Conservation (phyloP, 2,797 vertebrate species). For the Rhodeus uyekii region DNA sequence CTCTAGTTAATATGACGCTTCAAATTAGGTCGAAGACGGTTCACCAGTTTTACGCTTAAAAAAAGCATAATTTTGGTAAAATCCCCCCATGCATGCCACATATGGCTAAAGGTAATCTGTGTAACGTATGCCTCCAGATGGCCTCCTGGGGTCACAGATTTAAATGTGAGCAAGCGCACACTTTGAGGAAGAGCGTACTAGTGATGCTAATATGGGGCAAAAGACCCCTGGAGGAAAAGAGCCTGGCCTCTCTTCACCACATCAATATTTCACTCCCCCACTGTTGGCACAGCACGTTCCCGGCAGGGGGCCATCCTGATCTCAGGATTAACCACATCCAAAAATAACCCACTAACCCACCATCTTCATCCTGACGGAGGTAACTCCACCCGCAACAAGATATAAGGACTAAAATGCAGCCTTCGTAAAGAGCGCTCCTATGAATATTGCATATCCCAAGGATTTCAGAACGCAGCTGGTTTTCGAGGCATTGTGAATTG, state of each 20-base stretch:
- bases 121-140: slow-evolving; percentile 30
- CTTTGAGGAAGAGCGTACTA: slow-evolving; percentile 20
- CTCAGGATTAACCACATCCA: slow-evolving; percentile 56
- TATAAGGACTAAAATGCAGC: slow-evolving; percentile 3
- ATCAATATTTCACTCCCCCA: slow-evolving; percentile 61
- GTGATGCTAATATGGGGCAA: slow-evolving; percentile 57
- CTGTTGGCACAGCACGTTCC: slow-evolving; percentile 52
- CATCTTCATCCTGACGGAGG: slow-evolving; percentile 17
- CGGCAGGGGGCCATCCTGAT: slow-evolving; percentile 52
- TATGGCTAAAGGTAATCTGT: slow-evolving; percentile 6
- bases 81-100: background rate
- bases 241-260: slow-evolving; percentile 49
- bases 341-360: slow-evolving; percentile 55
- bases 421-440: slow-evolving; percentile 16
- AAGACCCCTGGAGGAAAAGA: slow-evolving; percentile 52
- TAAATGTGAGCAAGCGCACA: slow-evolving; percentile 38
- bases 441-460: slow-evolving; percentile 30
- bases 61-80: slow-evolving; percentile 15
- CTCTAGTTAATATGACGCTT: background rate
- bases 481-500: background rate
- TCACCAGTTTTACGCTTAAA: no score
- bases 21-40: background rate
- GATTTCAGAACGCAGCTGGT: slow-evolving; percentile 2
- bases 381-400: slow-evolving; percentile 28
- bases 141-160: slow-evolving; percentile 35